Percentiles rank a stretch among this genome's conserved stretches.
These are phyloP conservation scores for Pogonophryne albipinna DNA, from an alignment of 2,797 vertebrate genomes.

Conservation along the genomic window DNA sequence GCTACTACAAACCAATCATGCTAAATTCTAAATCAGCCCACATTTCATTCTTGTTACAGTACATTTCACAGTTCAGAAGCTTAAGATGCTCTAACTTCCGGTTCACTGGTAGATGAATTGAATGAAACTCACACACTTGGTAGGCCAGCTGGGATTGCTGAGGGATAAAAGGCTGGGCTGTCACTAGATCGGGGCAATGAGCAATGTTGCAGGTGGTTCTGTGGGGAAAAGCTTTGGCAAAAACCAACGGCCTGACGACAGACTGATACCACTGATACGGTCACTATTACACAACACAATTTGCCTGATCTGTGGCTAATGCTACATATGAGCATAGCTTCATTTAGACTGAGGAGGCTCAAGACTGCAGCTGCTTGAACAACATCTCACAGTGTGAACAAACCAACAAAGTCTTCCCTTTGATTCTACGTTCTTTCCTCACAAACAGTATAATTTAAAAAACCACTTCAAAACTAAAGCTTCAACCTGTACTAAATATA, in stretches of 20 bases:
- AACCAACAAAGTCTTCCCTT: neutral
- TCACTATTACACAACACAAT: conserved; percentile 17
- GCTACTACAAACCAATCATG: too few species aligned
- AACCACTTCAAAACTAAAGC: neutral
- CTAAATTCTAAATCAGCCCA: too few species aligned
- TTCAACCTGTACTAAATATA: neutral
- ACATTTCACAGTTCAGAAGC: too few species aligned
- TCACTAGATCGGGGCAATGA: conserved; percentile 5
- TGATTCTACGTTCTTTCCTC: conserved; percentile 15
- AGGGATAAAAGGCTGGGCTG: neutral
- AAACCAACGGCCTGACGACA: conserved; percentile 6
- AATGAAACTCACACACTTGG: neutral
- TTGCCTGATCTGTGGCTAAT: conserved; percentile 41
- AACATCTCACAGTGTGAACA: neutral
- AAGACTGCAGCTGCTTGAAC: conserved; percentile 21
- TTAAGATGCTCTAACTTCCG: too few species aligned
- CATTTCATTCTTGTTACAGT: too few species aligned
- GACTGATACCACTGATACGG: conserved; percentile 35
- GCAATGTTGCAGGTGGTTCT: conserved; percentile 1
- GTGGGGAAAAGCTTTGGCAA: conserved; percentile 4
- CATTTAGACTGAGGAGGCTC: conserved; percentile 26
- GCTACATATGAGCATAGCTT: conserved; percentile 33
- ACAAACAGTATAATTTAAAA: neutral
- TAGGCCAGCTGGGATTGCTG: neutral
- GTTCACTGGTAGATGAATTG: neutral